Base-by-base conservation (phyloP, 2,113 vertebrate genomes). In the Ranitomeya variabilis region DNA sequence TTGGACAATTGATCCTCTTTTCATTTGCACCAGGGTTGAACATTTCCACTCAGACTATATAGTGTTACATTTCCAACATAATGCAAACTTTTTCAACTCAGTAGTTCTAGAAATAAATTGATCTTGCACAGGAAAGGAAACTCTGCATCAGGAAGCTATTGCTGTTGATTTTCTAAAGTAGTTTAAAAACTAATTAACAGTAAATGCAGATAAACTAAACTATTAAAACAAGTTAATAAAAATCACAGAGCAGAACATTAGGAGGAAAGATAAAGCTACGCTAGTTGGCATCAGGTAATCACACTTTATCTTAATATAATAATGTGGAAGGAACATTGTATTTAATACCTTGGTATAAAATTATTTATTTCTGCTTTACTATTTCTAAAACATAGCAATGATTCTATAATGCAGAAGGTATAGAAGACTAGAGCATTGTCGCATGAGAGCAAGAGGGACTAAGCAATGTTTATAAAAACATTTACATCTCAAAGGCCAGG, bases 181-280 rank as follows among this genome's bases (percentile, higher is more conserved):
- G 45, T 59, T 73, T 59, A 23, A 85, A 85, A 85, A 85, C 83
- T 85, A 85, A 85, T 85, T 73, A 85, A 57, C 52, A 85, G 52
- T 14, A 85, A 74, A 74, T 59, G 52, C 54, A 85, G 83, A 85
- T 85, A 85, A 73, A 73, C 83, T 37, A 8, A 37, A 69, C 83
- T 85, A 67, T 19, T 71, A 85, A 57, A 85, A 73, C 54, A 74
- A 73, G 67, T 85, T 85, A 85, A 85, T 85, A 85, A 73, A 64
- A 85, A 74, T 73, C 67, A 59, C 52, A 31, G 23, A 85, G 83
- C 83, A 85, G 52, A 85, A 74, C 67, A 73, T 73, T 59, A 85
- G 52, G 67, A 31, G 54, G 23, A n/a, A 55, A 85, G 83, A 85
- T 85, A 85, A 85, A 37, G 67, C 54, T 37, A 14, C 15, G 16